Evolutionary conservation across 30 jellyfish, hydroid and myxozoan genomes (phyloP).

Genomic region (Sanderia malayensis): DNA sequence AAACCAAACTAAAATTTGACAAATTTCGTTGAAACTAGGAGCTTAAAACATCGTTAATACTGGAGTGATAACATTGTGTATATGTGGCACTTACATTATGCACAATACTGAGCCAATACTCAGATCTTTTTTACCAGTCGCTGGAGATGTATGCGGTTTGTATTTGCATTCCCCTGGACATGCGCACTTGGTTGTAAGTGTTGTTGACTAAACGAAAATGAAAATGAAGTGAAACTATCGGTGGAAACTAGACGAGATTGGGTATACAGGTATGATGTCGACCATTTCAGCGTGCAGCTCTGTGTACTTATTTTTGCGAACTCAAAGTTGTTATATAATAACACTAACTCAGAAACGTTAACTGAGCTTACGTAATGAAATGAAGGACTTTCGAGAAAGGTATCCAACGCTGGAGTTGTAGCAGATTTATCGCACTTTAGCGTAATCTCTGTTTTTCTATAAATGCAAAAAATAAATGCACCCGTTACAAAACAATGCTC

Average conservation of each 20-base stretch:
- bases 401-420: not conserved
- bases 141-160: not conserved
- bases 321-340: too few relatives aligned
- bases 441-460: not conserved
- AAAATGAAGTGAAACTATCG: too few relatives aligned
- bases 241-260: not conserved
- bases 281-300: too few relatives aligned
- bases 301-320: too few relatives aligned
- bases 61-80: too few relatives aligned
- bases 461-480: too few relatives aligned
- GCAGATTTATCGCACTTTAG: not conserved
- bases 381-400: not conserved
- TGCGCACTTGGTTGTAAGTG: slow-evolving; percentile 45
- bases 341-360: too few relatives aligned
- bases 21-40: too few relatives aligned
- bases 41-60: too few relatives aligned
- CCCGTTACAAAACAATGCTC: too few relatives aligned
- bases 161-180: slow-evolving; percentile 48
- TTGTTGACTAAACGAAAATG: too few relatives aligned
- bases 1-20: too few relatives aligned
- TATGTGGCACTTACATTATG: slow-evolving; percentile 46
- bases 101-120: slow-evolving; percentile 43
- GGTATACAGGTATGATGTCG: not conserved
- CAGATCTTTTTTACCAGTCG: not conserved
- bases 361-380: not conserved